phyloP scores from a whole-genome alignment of 2,888 invertebrate genomes.

The Brassicogethes aeneus region DNA sequence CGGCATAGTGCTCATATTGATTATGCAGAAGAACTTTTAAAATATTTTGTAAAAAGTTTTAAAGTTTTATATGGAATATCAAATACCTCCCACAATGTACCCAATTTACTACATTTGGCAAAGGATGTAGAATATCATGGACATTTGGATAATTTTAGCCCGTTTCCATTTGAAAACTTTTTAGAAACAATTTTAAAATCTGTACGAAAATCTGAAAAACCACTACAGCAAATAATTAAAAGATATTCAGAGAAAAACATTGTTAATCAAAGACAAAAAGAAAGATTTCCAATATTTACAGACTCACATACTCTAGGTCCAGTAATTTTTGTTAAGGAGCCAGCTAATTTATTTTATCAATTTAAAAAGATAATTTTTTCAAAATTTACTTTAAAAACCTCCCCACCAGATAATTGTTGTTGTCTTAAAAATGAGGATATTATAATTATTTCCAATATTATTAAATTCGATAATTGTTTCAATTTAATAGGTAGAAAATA shows the following conservation, averaged over 20 bases:
- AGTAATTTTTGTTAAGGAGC: not conserved
- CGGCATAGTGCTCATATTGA: not conserved
- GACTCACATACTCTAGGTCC: not conserved
- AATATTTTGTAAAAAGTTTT: slow-evolving; percentile 1
- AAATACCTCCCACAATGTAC: not conserved
- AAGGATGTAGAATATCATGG: not conserved
- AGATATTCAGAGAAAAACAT: not conserved
- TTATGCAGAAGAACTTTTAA: not conserved
- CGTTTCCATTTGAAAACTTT: too few relatives aligned
- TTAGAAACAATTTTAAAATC: too few relatives aligned
- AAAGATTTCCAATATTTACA: not conserved
- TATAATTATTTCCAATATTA: not conserved
- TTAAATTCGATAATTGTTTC: not conserved
- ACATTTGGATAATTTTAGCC: not conserved
- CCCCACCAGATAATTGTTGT: not conserved
- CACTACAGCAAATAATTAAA: slow-evolving; percentile 1
- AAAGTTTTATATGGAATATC: not conserved
- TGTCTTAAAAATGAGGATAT: not conserved
- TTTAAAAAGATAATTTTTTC: not conserved
- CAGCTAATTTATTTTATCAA: not conserved
- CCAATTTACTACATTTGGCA: not conserved
- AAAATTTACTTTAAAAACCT: not conserved
- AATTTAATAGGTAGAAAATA: not conserved
- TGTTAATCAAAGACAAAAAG: not conserved
- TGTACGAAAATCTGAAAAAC: too few relatives aligned